A percentile compares a stretch with the other conserved stretches of the same genome.
Conservation (phyloP, 2,797 vertebrate species). For the Smutsia gigantea region DNA sequence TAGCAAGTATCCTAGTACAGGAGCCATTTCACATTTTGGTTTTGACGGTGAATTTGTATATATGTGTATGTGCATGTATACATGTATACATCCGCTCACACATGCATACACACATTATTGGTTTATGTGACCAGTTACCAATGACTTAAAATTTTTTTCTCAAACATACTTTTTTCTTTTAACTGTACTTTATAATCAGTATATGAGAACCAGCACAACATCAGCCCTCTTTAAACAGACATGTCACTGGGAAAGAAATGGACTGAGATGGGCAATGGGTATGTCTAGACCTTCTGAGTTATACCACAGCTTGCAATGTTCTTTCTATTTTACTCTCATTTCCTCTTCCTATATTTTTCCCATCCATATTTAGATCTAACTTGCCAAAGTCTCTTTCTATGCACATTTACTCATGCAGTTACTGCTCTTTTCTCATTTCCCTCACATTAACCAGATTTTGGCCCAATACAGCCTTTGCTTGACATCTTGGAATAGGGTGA, state of each 20-base stretch:
- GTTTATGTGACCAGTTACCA: neutral
- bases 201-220: neutral
- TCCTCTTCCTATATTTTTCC: neutral
- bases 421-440: neutral
- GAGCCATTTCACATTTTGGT: neutral
- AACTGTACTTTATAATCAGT: neutral
- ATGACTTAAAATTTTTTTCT: neutral
- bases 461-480: neutral
- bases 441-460: slow-evolving; percentile 11
- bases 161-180: neutral
- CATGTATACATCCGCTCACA: too few species aligned
- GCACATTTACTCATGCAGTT: neutral
- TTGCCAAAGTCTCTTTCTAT: neutral
- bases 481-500: slow-evolving; percentile 14
- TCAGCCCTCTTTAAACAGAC: neutral
- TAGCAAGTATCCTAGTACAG: neutral
- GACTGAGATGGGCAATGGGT: neutral
- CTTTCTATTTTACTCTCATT: slow-evolving; percentile 3
- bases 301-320: neutral
- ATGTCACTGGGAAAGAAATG: neutral
- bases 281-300: neutral
- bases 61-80: neutral
- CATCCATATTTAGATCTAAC: neutral
- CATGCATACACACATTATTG: neutral
- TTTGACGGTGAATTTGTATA: neutral